Conservation (phyloP, 1,140 invertebrate species). For the Eriocheir sinensis region DNA sequence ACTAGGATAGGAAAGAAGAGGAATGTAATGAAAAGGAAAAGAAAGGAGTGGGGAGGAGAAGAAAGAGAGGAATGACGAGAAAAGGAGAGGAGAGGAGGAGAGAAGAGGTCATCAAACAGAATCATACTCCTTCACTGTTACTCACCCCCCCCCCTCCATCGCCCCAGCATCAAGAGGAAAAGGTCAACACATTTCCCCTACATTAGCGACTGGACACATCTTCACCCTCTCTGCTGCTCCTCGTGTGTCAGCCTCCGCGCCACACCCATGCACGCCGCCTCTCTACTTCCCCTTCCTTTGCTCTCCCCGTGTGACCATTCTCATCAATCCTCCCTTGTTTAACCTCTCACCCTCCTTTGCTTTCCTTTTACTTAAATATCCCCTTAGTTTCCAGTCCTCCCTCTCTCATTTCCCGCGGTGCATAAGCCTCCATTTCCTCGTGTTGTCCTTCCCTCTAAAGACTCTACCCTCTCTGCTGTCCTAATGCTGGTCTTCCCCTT, state of each 20-base stretch:
- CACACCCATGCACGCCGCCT: not conserved
- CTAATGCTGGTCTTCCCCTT: too few relatives aligned
- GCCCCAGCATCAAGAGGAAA: too few relatives aligned
- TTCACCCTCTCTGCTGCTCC: not conserved
- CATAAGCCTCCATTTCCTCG: not conserved
- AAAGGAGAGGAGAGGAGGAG: not conserved
- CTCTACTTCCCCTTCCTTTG: not conserved
- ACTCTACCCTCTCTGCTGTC: not conserved
- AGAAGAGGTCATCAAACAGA: not conserved
- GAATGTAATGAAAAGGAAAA: too few relatives aligned
- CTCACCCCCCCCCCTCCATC: not conserved
- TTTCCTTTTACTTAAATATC: not conserved
- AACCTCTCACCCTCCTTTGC: not conserved
- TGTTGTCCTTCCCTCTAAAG: not conserved
- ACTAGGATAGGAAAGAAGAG: too few relatives aligned
- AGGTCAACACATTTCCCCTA: slow-evolving; percentile 37
- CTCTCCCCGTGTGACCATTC: not conserved
- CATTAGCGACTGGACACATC: slow-evolving; percentile 40
- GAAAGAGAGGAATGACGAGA: not conserved
- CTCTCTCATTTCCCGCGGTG: not conserved
- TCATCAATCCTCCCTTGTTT: not conserved
- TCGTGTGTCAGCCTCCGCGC: not conserved
- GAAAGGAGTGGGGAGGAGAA: not conserved
- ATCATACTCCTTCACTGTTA: too few relatives aligned
- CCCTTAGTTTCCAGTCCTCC: not conserved